Base-by-base conservation (phyloP, 2,797 vertebrate species). In the Liparis tanakae region DNA sequence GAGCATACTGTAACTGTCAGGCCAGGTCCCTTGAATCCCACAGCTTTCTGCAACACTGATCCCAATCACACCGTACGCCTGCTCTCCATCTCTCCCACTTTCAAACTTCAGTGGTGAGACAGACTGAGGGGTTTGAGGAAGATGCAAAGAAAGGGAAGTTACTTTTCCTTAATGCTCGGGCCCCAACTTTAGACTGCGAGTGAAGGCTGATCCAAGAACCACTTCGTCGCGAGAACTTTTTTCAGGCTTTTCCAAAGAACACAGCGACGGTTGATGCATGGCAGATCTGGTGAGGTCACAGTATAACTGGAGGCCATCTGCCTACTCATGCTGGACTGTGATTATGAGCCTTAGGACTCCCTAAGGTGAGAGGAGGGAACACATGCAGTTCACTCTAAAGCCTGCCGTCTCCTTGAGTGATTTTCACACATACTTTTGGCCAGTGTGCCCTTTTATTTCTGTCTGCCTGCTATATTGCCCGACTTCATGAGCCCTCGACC, bases 281-380 rank as follows among this genome's bases (percentile, higher is more conserved):
- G 80, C 86, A 88, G 90, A 90, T 89, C 78, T 89, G 86, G 84
- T 88, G 88, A 91, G 91, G 90, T 88, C 87, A 81, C 90, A 85
- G 82, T 59, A 70, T 75, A 86, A 91, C 86, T 89, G 84, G 78
- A 85, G 86, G 90, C 93, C 93, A 94, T 95, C 94, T 95, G 94
- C 90, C 90, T 86, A 76, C 85, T 88, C 91, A 91, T 88, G 89
- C 92, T 93, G 92, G 87, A 89, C 91, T 91, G 89, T 90, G 90
- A 92, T 92, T 85, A 87, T 85, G 77, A 90, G 77, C 75, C 89
- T 82, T 68, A 76, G 74, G 84, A 85, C 85, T 91, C 88, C 91
- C 86, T 72, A 79, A 89, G 88, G 89, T 92, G 88, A 83, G 77
- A 86, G 66, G 60, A 78, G 50, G 51, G 76, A 81, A 79, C 68